Base-by-base conservation (phyloP, 2,113 vertebrate genomes). In the Mus spicilegus region DNA sequence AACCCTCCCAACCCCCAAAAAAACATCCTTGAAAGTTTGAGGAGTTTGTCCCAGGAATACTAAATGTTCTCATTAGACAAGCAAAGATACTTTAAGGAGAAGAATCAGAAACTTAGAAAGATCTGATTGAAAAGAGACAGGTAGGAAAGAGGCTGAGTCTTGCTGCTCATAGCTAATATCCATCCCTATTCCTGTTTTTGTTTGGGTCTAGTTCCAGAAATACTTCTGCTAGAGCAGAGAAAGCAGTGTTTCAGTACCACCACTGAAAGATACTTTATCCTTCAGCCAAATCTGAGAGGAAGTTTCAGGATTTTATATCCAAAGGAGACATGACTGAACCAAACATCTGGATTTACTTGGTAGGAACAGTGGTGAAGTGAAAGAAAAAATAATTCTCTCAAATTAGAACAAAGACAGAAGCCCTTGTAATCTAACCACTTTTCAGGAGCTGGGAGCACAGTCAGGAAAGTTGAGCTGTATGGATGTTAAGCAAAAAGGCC, bases 221-320 rank as follows among this genome's bases (percentile, higher is more conserved):
- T 56, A 56, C 63, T 70, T 91, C 63, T 91, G 86, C 86, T 90
- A 58, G 70, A 94, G 90, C 58, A 88, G 51, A 97, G 75, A 97
- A 93, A 96, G 93, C 94, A 89, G 75, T n/a, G 16, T 86, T 93
- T 97, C 86, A 95, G 82, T 67, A 22, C 24, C 56, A 24, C 89
- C 96, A 67, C 72, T 97, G 58, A 97, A 95, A 94, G 96, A 87
- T n/a, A 39, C 82, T 95, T 92, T 92, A 87, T 90, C 84, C 72
- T 81, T 12, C 30, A 81, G 95, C 95, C 96, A 95, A 94, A 84
- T 46, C 75, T 12, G 78, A 94, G 80, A 63, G 42, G 36, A 93
- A 95, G 51, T 78, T 92, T 90, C 95, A 94, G 63, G 85, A 78
- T 81, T 93, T 95, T 58, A 93, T 13, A 77, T 76, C 72, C 93